Evolutionary conservation across 1,140 invertebrate species (phyloP).

Genomic region (Pseudomyrmex gracilis): DNA sequence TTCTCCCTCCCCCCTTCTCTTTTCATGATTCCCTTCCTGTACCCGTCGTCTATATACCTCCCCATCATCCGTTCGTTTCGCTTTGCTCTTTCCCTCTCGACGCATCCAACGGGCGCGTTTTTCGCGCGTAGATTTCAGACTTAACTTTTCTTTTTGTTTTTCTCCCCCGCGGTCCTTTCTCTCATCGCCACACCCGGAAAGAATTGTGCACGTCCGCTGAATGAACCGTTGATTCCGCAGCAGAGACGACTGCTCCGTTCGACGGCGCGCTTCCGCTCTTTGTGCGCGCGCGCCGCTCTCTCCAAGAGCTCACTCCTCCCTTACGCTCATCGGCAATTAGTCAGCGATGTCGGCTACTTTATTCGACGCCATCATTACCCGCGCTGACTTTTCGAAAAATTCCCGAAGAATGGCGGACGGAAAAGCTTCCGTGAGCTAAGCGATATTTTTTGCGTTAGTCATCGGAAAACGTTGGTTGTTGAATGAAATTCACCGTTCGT

Average conservation of each 20-base stretch:
- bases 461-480: not conserved
- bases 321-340: constrained; percentile 68
- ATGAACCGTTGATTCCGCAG: constrained; percentile 76
- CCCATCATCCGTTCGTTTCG: constrained; percentile 15
- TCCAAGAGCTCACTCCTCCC: constrained; percentile 21
- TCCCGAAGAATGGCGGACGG: not conserved
- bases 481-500: too few species aligned
- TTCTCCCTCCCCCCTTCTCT: constrained; percentile 33
- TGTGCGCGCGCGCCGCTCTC: not conserved
- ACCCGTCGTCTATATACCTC: constrained; percentile 35
- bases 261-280: constrained; percentile 32
- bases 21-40: not conserved
- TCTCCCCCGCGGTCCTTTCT: constrained; percentile 37
- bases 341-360: constrained; percentile 59
- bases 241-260: constrained; percentile 72
- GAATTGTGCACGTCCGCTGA: constrained; percentile 77
- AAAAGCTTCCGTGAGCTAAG: not conserved
- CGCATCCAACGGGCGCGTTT: constrained; percentile 18
- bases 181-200: constrained; percentile 71
- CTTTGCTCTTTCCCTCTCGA: not conserved
- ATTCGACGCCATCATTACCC: not conserved
- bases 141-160: constrained; percentile 36
- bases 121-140: constrained; percentile 12
- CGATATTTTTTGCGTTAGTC: not conserved
- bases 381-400: constrained; percentile 44